Evolutionary conservation across 2,888 invertebrate species (phyloP), one percentile per base, ranked within the genome.

Genomic region (Agriopis leucophaearia): DNA sequence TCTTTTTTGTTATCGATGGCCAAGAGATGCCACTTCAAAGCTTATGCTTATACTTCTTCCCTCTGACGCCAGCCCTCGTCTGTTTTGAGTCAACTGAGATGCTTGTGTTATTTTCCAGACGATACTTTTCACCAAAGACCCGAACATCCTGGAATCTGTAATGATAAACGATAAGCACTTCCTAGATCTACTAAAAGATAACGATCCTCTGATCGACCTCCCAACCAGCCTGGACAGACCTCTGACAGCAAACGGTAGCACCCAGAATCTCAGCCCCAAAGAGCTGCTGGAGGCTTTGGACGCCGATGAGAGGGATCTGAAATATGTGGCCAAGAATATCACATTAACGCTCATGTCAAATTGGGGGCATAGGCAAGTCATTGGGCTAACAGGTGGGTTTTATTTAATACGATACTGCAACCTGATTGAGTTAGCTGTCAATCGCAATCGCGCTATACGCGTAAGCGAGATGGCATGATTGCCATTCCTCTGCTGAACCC

Each of bases 111-210:
- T n/a, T 50, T 85, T 94, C 38, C 92, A 98, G 97, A 98, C 97
- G 9, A 97, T 98, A 72, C 92, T 98, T 64, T 98, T 97, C 85
- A 97, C 97, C 27, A 96, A 96, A 72, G 96, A 97, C 77, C 96
- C 97, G 44, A 84, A 88, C 16, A 97, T 97, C 63, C 90, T 98
- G 42, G 97, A 94, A 75, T 75, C 86, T 0, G 81, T 92, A 66
- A 84, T 92, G 84, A 73, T 75, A 40, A 90, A 90, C 71, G 94
- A 93, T 71, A 88, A 86, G 70, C 88, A 90, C 73, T 91, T 92
- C 79, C 89, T 91, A 84, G 84, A 85, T 4, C 79, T 93, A 3
- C 80, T 92, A 4, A 89, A 89, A 71, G 92, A 91, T 72, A 93
- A 92, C 52, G 91, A 87, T 71, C 90, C 83, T 0, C 63, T 85